Evolutionary conservation across 2,797 vertebrate genomes (phyloP), one percentile per base, ranked within the genome.

Genomic region (Sebastes steindachneri): DNA sequence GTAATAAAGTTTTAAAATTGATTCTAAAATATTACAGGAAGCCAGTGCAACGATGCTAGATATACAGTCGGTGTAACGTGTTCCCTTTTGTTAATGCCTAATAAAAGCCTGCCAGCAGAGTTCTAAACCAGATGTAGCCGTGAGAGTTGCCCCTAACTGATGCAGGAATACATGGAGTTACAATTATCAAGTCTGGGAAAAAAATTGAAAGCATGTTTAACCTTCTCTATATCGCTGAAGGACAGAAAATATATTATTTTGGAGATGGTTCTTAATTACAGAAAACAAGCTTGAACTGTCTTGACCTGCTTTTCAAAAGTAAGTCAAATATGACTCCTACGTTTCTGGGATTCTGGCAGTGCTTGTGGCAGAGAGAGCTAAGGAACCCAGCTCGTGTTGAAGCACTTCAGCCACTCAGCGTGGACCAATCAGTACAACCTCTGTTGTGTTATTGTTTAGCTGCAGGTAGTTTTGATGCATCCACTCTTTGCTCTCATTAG

Each of bases 131-230:
- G 26, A 19, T 29, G 57, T 31, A 31, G 57, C 17, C 9, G 1
- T 59, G 57, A 31, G 9, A 59, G 28, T 31, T 59, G 57, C 57
- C 28, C 28, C 12, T 25, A 11, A 57, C 57, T 29, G 25, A 59
- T 0, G 26, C 25, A 29, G 57, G 28, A 59, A 59, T 19, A 31
- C 57, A 59, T 19, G 26, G 26, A 31, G 57, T 19, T 19, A 17
- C 41, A 45, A 45, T 45, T 0, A 29, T 9, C 0, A 26, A 17
- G 14, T 26, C 0, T 58, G 6, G 0, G 17, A n/a, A 19, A 59
- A 59, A 59, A 59, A 37, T 2, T 2, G 35, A 37, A 4, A 14
- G 57, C 57, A 29, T 59, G 12, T 14, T 1, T 15, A 25, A 59
- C 4, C 57, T 9, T 4, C 57, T 37, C 35, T 37, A 21, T 62